Base-by-base conservation (phyloP, 2,888 invertebrate species). In the Andrena fulva region DNA sequence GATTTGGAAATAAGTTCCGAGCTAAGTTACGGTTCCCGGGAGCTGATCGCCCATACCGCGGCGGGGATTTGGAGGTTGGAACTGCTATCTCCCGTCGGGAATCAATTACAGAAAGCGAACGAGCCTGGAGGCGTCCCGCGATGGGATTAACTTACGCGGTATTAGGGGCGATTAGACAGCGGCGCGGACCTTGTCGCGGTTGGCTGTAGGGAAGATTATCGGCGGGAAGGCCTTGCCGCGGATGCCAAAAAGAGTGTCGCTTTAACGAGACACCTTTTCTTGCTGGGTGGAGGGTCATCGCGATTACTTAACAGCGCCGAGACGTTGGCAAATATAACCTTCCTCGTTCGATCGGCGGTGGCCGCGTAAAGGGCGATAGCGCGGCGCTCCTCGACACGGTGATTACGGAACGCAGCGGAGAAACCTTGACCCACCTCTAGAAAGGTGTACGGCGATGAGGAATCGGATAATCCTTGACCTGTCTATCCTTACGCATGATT, bases 341-440 rank as follows among this genome's bases (percentile, higher is more conserved):
- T 64, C 66, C 52, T 33, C 66, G 50, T 12, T 50, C 64, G 56
- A n/a, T 52, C 33, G 42, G 3, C 33, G n/a, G 2, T 59, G 64
- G 12, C n/a, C 59, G 29, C 42, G 71, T 10, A 79, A 79, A 79
- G 66, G 71, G 80, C 59, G 60, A 62, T 66, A 50, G 16, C 3
- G 76, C 33, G 33, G 31, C 33, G n/a, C 62, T 69, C 63, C 54
- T 42, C 29, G 52, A 60, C 54, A 52, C 27, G 20, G 6, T 48
- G 71, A 78, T 80, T 78, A 72, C 24, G 69, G 54, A 64, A 31
- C 33, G 24, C 56, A 8, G 16, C 8, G 62, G 12, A 16, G 5
- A 52, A 72, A 60, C 82, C 82, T 82, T 82, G 82, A 82, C 82
- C 82, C 59, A 82, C 74, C 82, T 81, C 52, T 52, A 29, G 42